Evolutionary conservation across 2,888 invertebrate genomes (phyloP).

Genomic region (Calameuta pallipes): DNA sequence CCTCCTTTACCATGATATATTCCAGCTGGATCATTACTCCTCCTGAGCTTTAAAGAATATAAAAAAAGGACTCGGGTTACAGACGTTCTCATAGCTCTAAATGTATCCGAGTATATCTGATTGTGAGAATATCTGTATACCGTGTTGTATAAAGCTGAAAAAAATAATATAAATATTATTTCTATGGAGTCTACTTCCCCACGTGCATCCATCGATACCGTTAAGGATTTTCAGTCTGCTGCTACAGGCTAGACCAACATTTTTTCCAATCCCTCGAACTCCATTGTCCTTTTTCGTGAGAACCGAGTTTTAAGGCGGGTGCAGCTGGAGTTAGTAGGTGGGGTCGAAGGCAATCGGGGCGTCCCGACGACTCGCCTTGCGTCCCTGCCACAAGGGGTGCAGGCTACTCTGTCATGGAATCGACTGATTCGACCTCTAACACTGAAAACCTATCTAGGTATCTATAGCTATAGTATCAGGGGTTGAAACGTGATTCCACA

Average conservation of each 20-base stretch:
- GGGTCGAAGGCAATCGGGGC: constrained; percentile 35
- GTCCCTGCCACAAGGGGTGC: background rate
- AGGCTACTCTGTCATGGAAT: constrained; percentile 13
- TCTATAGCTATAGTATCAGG: background rate
- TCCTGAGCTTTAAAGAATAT: background rate
- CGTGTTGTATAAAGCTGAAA: background rate
- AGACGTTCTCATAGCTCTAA: background rate
- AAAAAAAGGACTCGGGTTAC: background rate
- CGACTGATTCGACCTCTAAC: constrained; percentile 46
- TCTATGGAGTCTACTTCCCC: background rate
- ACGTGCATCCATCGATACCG: background rate
- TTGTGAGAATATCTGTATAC: background rate
- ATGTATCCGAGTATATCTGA: background rate
- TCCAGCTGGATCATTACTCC: background rate
- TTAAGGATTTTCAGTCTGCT: background rate
- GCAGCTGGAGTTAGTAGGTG: constrained; percentile 43
- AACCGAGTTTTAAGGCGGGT: constrained; percentile 30
- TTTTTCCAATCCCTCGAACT: background rate
- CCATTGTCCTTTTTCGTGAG: background rate
- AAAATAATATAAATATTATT: background rate
- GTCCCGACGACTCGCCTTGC: background rate
- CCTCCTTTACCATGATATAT: background rate
- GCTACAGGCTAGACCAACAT: background rate
- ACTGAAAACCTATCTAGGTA: constrained; percentile 42
- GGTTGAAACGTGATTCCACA: constrained; percentile 22